Evolutionary conservation across 2,797 vertebrate species (phyloP), one percentile per base, ranked within the genome.

Genomic region (Leptoclinus maculatus): DNA sequence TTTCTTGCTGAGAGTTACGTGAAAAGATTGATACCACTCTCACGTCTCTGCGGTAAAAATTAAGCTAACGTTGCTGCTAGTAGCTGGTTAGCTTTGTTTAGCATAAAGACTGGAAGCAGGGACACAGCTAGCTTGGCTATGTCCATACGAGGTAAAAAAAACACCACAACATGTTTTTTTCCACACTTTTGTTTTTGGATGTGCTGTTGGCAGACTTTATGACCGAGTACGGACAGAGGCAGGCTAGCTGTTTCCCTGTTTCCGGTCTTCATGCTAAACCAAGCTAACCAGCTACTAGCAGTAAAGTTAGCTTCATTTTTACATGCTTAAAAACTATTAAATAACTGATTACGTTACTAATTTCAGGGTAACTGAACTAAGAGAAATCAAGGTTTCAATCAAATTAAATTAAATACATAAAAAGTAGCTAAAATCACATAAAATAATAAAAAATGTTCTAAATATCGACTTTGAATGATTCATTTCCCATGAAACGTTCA

Each of bases 401-500:
- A 62, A 43, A n/a, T 64, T 19, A 63, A 27, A 36, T 43, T 7
- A 65, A 59, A 23, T 1, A 10, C 1, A 10, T 4, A 2, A 29
- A 43, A 45, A 16, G 1, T 16, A 16, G 39, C 49, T 5, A 14
- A 67, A 11, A 32, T 60, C 1, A 43, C 27, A 43, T 10, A 58
- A 66, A 27, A 63, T 27, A 59, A 72, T 25, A 65, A 1, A 11
- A 6, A 29, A 69, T 36, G 14, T 29, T 32, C 8, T 17, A 74
- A 63, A 63, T 34, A 57, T 58, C 14, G 19, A 23, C 45, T 27
- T 34, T 2, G 3, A 49, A 9, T n/a, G 47, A 39, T 67, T 72
- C 4, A 76, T 76, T 45, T 36, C 11, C 69, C 11, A 69, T 75
- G 34, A 68, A 69, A 73, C 6, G 79, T 71, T 80, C 66, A 88